phyloP scores from a whole-genome alignment of 2,797 vertebrate species.

The Lepidocolaptes lacrymiger region DNA sequence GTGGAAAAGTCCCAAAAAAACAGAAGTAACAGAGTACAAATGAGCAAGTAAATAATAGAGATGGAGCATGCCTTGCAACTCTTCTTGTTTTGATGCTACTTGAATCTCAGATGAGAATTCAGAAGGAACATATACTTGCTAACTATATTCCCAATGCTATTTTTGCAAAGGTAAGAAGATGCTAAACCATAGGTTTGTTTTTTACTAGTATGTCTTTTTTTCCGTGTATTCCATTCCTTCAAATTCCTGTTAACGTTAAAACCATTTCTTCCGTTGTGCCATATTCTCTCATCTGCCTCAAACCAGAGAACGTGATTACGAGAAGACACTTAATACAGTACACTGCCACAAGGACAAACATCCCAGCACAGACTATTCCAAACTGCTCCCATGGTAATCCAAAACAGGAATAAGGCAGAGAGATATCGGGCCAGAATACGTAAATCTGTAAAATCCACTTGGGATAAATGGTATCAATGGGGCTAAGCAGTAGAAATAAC shows the following conservation, averaged over 20 bases:
- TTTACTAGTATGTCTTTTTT: background rate
- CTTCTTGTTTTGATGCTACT: background rate
- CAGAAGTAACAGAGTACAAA: background rate
- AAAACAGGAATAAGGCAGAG: background rate
- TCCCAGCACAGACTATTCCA: background rate
- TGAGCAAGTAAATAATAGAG: background rate
- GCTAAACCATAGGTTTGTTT: background rate
- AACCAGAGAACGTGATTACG: background rate
- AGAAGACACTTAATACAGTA: background rate
- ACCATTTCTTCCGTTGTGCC: background rate
- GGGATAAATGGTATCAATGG: background rate
- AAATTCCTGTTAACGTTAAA: background rate
- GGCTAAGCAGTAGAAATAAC: background rate
- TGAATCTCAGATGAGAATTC: background rate
- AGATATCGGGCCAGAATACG: background rate
- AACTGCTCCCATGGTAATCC: background rate
- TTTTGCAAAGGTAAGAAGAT: background rate
- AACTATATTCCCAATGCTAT: background rate
- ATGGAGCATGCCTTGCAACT: background rate
- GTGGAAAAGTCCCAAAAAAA: background rate
- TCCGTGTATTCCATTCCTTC: background rate
- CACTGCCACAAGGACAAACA: background rate
- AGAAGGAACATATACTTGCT: background rate
- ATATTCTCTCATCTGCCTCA: background rate
- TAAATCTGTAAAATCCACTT: background rate